Evolutionary conservation across 2,888 invertebrate species (phyloP), one percentile per base, ranked within the genome.

Genomic region (Melinopterus prodromus): DNA sequence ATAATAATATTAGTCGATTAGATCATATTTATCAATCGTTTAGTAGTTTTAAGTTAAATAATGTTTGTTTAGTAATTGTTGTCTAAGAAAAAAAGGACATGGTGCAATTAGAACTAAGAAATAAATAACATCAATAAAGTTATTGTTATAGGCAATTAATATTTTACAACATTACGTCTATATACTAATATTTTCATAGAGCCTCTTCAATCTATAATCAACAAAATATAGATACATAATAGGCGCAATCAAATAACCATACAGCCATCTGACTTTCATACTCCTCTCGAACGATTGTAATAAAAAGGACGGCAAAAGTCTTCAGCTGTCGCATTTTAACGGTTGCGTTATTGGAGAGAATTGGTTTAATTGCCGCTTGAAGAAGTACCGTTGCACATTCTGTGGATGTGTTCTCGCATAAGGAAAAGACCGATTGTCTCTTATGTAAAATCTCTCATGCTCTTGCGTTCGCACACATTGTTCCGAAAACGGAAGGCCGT

Each of bases 371-470:
- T 53, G 53, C 53, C 12, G 7, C 12, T 7, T 12, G 53, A 53
- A 53, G 53, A 53, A 53, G 53, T 53, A 53, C 53, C 53, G 53
- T 53, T 53, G 53, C 53, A 12, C 53, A 53, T 53, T 53, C 53
- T 53, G 53, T 53, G 53, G 53, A 53, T 53, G 53, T 53, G 53
- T 53, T 53, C 53, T 53, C 53, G 53, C 53, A 53, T 53, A 53
- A 53, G 53, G 53, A 53, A 53, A 53, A 53, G 9, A 12, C 1
- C 53, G 53, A 53, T 53, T 53, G 53, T 53, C 53, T 53, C 53
- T 53, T 53, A 53, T 53, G 53, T 53, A 9, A 53, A 53, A 53
- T 53, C 53, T 53, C 53, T 12, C 53, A 53, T 53, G 53, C 9
- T 53, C 53, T 53, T 53, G 53, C 53, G 53, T 53, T 53, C 53